A percentile compares a stretch with the other conserved stretches of the same genome.
These are phyloP conservation scores for Drosophila leontia DNA, from an alignment of 1,140 invertebrate species.

Conservation along the genomic window DNA sequence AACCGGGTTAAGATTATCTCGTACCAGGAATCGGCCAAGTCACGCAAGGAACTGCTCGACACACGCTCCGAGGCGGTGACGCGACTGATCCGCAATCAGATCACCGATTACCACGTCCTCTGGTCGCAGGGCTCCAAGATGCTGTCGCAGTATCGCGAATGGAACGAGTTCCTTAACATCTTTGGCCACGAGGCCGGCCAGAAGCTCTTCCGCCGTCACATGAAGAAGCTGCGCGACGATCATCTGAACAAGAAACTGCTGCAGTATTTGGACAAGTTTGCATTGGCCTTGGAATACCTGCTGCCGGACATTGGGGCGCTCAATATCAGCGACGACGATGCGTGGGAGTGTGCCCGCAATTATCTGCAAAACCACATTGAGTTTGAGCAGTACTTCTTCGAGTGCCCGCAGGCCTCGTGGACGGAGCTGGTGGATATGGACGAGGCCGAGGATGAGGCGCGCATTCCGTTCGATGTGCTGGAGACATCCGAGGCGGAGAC, in stretches of 20 bases:
- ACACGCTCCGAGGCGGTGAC: conserved; percentile 95
- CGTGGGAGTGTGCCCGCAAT: conserved; percentile 94
- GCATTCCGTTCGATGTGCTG: conserved; percentile 96
- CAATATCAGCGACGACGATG: conserved; percentile 87
- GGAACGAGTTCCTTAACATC: conserved; percentile 95
- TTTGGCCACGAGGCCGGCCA: conserved; percentile 93
- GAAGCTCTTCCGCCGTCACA: conserved; percentile 92
- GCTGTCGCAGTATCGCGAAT: conserved; percentile 94
- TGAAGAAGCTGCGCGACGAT: conserved; percentile 94
- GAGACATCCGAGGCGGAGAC: conserved; percentile 95
- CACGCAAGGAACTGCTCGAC: conserved; percentile 95
- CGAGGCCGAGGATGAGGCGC: conserved; percentile 89
- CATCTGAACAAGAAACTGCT: conserved; percentile 92
- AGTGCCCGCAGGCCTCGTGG: conserved; percentile 92
- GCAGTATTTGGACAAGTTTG: conserved; percentile 92
- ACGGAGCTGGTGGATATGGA: conserved; percentile 87
- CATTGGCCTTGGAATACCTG: conserved; percentile 92
- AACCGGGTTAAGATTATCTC: conserved; percentile 90
- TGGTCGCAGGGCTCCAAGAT: conserved; percentile 96
- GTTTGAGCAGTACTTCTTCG: conserved; percentile 96
- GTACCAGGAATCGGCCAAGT: conserved; percentile 94
- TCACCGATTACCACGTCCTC: conserved; percentile 92
- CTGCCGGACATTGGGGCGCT: conserved; percentile 92
- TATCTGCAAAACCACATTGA: conserved; percentile 94
- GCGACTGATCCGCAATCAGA: conserved; percentile 91